A percentile compares a stretch with the other conserved stretches of the same genome.
Conservation (phyloP, 1,140 invertebrate genomes). For the Asbolus verrucosus region DNA sequence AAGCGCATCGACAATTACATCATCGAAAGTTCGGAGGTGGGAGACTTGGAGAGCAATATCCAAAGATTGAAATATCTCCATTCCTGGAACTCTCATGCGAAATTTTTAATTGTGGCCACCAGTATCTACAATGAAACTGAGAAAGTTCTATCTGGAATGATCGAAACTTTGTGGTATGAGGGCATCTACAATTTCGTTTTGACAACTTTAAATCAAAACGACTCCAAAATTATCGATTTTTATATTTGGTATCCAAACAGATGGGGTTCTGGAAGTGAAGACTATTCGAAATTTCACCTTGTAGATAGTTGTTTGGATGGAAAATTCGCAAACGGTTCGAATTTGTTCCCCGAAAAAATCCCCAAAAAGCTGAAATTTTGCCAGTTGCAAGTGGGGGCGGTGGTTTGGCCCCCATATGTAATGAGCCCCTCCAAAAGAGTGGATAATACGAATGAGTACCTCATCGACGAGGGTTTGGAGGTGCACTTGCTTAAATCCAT, state of each 20-base stretch:
- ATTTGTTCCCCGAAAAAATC: constrained; percentile 9
- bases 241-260: constrained; percentile 13
- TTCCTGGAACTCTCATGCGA: constrained; percentile 8
- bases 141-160: constrained; percentile 1
- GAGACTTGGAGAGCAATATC: background rate
- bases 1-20: background rate
- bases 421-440: background rate
- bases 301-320: background rate
- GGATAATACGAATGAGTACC: background rate
- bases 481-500: background rate
- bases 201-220: background rate
- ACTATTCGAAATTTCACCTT: background rate
- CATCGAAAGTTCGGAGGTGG: background rate
- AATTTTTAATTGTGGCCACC: background rate
- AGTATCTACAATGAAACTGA: background rate
- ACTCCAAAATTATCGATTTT: background rate
- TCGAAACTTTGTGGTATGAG: constrained; percentile 17
- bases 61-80: constrained; percentile 9
- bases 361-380: background rate
- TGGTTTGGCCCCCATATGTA: constrained; percentile 8
- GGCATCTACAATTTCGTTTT: constrained; percentile 17
- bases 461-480: background rate
- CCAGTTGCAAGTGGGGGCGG: constrained; percentile 3
- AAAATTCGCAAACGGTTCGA: background rate
- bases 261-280: background rate